phyloP scores from a whole-genome alignment of 2,888 invertebrate genomes.

The Sminthurides aquaticus region DNA sequence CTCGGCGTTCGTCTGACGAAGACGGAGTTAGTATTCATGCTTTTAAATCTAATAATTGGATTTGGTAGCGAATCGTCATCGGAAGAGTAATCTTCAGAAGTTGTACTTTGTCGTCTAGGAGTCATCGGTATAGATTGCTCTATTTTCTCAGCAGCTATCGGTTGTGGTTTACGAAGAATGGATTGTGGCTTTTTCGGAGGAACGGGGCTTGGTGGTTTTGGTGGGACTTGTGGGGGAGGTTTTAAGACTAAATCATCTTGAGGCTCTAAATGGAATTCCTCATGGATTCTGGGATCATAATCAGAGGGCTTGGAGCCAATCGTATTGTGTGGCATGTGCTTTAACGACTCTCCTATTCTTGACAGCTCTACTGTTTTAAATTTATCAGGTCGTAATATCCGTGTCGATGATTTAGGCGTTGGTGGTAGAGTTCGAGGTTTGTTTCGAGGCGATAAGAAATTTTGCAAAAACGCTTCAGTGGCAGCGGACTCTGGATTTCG shows the following conservation, averaged over 20 bases:
- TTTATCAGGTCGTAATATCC: not conserved
- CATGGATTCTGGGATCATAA: not conserved
- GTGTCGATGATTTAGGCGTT: not conserved
- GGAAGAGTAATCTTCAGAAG: not conserved
- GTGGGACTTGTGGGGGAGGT: constrained; percentile 6
- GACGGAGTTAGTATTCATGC: not conserved
- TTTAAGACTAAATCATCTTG: not conserved
- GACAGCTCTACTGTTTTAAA: not conserved
- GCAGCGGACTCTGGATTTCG: not conserved
- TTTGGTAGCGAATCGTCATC: not conserved
- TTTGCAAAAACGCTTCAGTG: not conserved
- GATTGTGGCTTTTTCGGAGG: not conserved
- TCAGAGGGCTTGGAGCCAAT: not conserved
- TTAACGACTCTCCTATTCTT: not conserved
- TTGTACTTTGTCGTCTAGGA: not conserved
- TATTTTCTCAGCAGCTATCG: not conserved
- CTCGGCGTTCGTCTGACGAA: not conserved
- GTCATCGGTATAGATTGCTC: not conserved
- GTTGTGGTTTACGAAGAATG: not conserved
- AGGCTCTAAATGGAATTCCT: constrained; percentile 1
- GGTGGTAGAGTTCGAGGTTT: not conserved
- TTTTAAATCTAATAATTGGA: not conserved
- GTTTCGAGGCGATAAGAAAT: not conserved
- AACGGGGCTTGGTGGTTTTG: not conserved
- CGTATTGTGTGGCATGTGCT: not conserved